A percentile compares a stretch with the other conserved stretches of the same genome.
Conservation (phyloP, 2,797 vertebrate genomes). For the Peromyscus eremicus region DNA sequence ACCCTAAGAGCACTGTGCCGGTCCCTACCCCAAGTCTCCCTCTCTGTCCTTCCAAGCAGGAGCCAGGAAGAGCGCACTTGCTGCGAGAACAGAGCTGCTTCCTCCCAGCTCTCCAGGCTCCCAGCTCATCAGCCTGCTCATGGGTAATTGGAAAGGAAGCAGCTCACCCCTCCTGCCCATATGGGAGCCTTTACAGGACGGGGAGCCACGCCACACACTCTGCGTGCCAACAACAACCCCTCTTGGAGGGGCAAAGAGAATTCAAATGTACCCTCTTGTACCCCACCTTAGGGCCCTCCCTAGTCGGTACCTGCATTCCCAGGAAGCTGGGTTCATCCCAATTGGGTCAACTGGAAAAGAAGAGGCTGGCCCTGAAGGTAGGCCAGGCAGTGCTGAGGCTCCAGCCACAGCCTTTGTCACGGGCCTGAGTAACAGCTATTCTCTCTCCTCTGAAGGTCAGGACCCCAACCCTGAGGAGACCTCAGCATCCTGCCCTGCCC, state of each 20-base stretch:
- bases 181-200: rapidly evolving
- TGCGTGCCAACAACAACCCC: too few relatives aligned
- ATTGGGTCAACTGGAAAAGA: too few relatives aligned
- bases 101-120: neutral
- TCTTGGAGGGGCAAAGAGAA: neutral
- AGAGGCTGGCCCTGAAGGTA: neutral
- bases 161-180: neutral
- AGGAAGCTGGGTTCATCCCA: neutral
- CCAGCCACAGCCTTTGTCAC: rapidly evolving
- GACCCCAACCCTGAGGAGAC: neutral
- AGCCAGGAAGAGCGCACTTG: neutral
- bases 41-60: neutral
- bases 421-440: neutral
- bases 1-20: neutral
- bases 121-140: rapidly evolving
- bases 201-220: rapidly evolving
- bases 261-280: rapidly evolving
- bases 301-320: rapidly evolving
- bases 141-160: rapidly evolving
- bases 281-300: rapidly evolving
- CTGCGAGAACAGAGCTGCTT: rapidly evolving
- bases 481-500: neutral
- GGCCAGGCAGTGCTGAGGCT: neutral
- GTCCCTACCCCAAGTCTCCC: rapidly evolving
- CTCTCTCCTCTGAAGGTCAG: neutral